Base-by-base conservation (phyloP, 2,888 invertebrate species). In the Limnephilus rhombicus region DNA sequence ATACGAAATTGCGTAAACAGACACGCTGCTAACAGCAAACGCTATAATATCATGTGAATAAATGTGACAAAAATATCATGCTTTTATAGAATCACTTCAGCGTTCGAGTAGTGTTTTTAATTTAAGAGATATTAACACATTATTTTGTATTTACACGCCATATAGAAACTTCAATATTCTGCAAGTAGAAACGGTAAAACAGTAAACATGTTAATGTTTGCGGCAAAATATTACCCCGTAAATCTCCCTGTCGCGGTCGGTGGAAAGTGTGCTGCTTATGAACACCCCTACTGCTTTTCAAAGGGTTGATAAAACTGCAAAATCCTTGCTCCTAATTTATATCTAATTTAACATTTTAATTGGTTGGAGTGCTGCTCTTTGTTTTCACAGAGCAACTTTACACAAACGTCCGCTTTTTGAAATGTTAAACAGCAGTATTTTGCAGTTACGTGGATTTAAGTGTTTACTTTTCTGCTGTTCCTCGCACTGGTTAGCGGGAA, bases 181-280 rank as follows among this genome's bases (percentile, higher is more conserved):
- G 9, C 24, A 68, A 68, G 24, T 68, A 68, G 68, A 11, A 68
- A 68, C 0, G 53, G 53, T 68, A 68, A 68, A 24, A 24, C n/a
- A 68, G 37, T 68, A 68, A 24, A 24, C n/a, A 68, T 24, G 83
- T 18, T 45, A n/a, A 18, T 49, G 86, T 29, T 86, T 49, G 49
- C 29, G n/a, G 86, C 41, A 68, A 87, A 87, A 87, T 68, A 87
- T 87, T 68, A 68, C 13, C 53, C 87, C 7, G 29, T 87, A 87
- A 87, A 87, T 87, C 34, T 87, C 34, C 53, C 34, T 18, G 49
- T 49, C 15, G 49, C 49, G 49, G 31, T 18, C 18, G 85, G 85
- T 49, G 29, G 13, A 41, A 24, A 86, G n/a, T 45, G 41, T 45
- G 12, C 13, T 45, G n/a, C 45, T 45, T 86, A 45, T n/a, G 18